Base-by-base conservation (phyloP, 2,113 vertebrate species). In the Salvelinus sp. region DNA sequence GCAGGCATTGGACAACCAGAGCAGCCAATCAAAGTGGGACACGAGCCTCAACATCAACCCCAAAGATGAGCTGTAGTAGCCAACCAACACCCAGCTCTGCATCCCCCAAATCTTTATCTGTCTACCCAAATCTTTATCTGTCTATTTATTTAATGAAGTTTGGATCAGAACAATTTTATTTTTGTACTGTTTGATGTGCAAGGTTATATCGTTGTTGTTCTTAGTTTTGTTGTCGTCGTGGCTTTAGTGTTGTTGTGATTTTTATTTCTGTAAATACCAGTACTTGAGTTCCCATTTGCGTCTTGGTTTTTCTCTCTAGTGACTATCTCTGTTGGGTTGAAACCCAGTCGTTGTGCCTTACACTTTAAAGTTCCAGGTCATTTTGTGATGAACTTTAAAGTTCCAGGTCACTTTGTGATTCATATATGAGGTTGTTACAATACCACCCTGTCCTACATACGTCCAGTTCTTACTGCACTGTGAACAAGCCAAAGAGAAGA, bases 61-160 rank as follows among this genome's bases (percentile, higher is more conserved):
- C 69, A 97, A 92, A 92, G 97, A 98, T 64, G 98, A 99, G 87
- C 90, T 99, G 85, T 99, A 93, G 93, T 73, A 50, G 47, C 70
- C 22, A 76, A 67, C 44, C 30, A 54, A 57, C 38, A 72, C 4
- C 23, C 86, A 82, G 83, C 92, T 89, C 74, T 81, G 85, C 78
- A 70, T 50, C 69, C 66, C 25, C 73, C 16, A 81, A 79, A 80
- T 60, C 6, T 28, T 33, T 71, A 74, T 82, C 74, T 25, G 25
- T 25, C 25, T 25, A 25, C 25, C 25, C 25, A 25, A 25, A 25
- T 25, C 25, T 25, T 25, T 25, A 25, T 25, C 25, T 78, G 70
- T 28, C 74, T 87, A 98, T 98, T 98, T 98, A 98, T 98, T 97
- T 91, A 95, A 95, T 91, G 91, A 93, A 89, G 87, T 94, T 94